Evolutionary conservation across 2,888 invertebrate species (phyloP), one percentile per base, ranked within the genome.

Genomic region (Eledona agricola): DNA sequence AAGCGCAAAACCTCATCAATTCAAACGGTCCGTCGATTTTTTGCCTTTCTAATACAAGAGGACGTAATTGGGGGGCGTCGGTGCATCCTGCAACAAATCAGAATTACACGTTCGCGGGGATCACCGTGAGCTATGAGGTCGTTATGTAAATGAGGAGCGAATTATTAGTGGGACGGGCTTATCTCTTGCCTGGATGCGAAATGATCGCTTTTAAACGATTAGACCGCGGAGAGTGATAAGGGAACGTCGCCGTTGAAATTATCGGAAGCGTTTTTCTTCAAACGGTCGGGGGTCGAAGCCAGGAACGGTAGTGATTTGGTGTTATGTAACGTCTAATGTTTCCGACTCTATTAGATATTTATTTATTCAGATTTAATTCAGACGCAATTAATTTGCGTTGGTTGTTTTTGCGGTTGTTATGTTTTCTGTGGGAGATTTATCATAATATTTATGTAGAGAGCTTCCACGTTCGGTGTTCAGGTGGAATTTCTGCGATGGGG

Each of bases 341-440:
- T 26, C 19, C 20, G 12, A n/a, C 40, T 28, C 26, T 40, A 40
- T 28, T 40, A 6, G n/a, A 11, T 40, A 40, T 40, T 40, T 28
- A 40, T 40, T 40, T 40, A 40, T 40, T 40, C 28, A 26, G 19
- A 40, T 19, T n/a, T 40, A 40, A 40, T 28, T 40, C 40, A 40
- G 16, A 12, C 17, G 3, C 28, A 40, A 40, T 40, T 40, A 28
- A 40, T 40, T 40, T 19, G 28, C 28, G 40, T 40, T 19, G 40
- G 40, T 6, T 28, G 17, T 10, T n/a, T n/a, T n/a, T n/a, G n/a
- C n/a, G n/a, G n/a, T n/a, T 13, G 4, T 4, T 11, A 7, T 23
- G 22, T 37, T 23, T 25, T 6, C 9, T 6, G 15, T 23, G 5
- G 32, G n/a, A 10, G 10, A 35, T n/a, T 35, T 20, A 20, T 35